These are phyloP conservation scores for Oeneis ivallda DNA, from an alignment of 2,888 invertebrate species.

Conservation along the genomic window DNA sequence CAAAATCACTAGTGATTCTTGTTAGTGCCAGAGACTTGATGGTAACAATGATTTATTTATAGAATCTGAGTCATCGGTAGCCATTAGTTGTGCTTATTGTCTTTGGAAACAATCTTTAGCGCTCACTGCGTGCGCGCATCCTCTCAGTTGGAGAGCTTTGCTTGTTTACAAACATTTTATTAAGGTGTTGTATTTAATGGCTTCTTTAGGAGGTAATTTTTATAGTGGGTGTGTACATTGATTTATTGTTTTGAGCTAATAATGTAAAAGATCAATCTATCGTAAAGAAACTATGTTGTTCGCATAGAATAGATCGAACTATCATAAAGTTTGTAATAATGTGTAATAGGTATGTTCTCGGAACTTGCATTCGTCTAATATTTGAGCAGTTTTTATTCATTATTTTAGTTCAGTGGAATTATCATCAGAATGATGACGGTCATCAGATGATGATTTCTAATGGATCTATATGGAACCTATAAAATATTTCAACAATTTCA, in stretches of 20 bases:
- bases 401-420: too few relatives aligned
- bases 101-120: constrained; percentile 51
- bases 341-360: not conserved
- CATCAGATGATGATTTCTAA: too few relatives aligned
- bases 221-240: constrained; percentile 65
- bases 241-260: constrained; percentile 45
- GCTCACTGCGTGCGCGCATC: constrained; percentile 49
- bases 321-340: too few relatives aligned
- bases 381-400: too few relatives aligned
- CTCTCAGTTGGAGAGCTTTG: constrained; percentile 74
- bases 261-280: not conserved
- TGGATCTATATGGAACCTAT: too few relatives aligned
- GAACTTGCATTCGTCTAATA: not conserved
- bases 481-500: too few relatives aligned
- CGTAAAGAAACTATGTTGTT: not conserved
- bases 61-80: constrained; percentile 73
- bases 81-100: constrained; percentile 69
- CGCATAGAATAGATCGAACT: too few relatives aligned
- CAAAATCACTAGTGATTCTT: constrained; percentile 76
- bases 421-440: too few relatives aligned
- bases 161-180: constrained; percentile 81
- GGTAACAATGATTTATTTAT: constrained; percentile 75
- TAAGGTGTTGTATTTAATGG: constrained; percentile 76
- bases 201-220: constrained; percentile 72
- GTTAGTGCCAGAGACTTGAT: constrained; percentile 59